phyloP scores from a whole-genome alignment of 1,140 invertebrate genomes.

The Pseudomyrmex dendroicus region DNA sequence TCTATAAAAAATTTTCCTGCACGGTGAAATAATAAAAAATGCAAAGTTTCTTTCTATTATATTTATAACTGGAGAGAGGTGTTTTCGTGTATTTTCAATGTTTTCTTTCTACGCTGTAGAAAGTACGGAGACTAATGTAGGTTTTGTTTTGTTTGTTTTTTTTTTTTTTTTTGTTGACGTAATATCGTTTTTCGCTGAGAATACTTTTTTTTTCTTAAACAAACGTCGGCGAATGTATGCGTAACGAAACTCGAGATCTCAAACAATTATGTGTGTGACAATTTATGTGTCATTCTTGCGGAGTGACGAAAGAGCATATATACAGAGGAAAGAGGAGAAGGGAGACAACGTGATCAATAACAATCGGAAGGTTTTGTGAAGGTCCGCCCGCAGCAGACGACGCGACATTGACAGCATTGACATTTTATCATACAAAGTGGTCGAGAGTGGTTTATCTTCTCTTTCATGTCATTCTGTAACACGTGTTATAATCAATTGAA shows the following conservation, averaged over 20 bases:
- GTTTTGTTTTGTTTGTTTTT: too few species aligned
- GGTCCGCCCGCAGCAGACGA: conserved; percentile 7
- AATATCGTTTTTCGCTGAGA: not conserved
- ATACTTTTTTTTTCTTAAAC: not conserved
- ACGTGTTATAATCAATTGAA: conserved; percentile 11
- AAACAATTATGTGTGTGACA: conserved; percentile 11
- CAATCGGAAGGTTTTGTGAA: conserved; percentile 28
- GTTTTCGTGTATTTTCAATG: too few species aligned
- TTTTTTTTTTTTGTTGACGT: too few species aligned
- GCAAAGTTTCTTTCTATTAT: too few species aligned
- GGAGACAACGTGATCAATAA: conserved; percentile 28
- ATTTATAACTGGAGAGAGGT: too few species aligned
- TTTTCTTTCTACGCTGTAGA: too few species aligned
- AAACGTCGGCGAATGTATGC: not conserved
- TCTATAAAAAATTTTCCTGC: too few species aligned
- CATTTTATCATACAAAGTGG: conserved; percentile 50
- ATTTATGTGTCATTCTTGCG: conserved; percentile 9
- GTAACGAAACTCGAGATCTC: not conserved
- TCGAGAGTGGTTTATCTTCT: conserved; percentile 33
- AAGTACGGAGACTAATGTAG: too few species aligned
- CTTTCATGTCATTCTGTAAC: not conserved
- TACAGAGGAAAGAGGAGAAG: not conserved
- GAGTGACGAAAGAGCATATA: conserved; percentile 8
- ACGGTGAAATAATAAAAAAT: too few species aligned
- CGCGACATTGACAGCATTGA: conserved; percentile 45